Conservation (phyloP, 1,140 invertebrate genomes). For the Penaeus vannamei region DNA sequence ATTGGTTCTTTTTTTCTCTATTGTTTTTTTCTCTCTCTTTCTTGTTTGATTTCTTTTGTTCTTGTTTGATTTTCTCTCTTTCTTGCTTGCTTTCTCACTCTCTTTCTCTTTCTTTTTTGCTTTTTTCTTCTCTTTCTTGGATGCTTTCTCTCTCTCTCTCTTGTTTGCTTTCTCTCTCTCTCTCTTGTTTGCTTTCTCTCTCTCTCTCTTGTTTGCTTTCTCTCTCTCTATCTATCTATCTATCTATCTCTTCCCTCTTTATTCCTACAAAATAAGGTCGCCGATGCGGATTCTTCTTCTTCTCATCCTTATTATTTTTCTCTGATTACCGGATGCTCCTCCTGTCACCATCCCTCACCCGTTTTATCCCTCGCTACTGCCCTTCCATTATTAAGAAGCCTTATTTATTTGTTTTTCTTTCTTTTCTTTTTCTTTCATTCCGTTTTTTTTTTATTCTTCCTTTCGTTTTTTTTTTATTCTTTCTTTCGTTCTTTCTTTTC, state of each 20-base stretch:
- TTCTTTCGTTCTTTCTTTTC: neutral
- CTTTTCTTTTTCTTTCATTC: neutral
- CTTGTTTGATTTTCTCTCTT: neutral
- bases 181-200: no score
- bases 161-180: no score
- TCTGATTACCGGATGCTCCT: no score
- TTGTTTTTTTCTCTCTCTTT: neutral
- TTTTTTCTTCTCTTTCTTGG: neutral
- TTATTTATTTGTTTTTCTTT: neutral
- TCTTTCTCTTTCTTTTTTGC: neutral
- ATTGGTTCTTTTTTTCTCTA: no score
- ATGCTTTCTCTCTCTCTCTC: no score
- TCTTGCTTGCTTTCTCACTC: no score
- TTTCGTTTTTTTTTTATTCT: neutral
- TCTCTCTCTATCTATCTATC: neutral
- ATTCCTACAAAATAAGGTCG: neutral
- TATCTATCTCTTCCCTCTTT: neutral
- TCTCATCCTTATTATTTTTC: no score
- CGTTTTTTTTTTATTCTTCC: neutral
- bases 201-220: neutral
- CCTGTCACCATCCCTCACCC: no score
- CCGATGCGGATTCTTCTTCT: no score
- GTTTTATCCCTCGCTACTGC: no score
- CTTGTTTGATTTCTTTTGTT: neutral
- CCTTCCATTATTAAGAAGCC: no score